A percentile compares a stretch with the other conserved stretches of the same genome.
phyloP scores from a whole-genome alignment of 2,888 invertebrate genomes.

The Epistrophe eligans region DNA sequence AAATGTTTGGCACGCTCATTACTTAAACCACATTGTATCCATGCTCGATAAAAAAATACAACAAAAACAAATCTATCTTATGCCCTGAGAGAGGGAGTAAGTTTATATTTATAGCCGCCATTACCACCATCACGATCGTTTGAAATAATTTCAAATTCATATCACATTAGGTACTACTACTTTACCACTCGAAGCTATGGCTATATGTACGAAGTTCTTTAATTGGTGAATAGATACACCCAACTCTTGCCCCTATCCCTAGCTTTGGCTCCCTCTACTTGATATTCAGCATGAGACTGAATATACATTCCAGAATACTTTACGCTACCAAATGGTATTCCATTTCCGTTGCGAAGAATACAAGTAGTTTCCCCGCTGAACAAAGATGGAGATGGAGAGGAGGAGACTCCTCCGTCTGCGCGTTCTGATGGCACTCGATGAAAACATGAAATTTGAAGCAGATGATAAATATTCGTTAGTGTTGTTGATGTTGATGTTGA shows the following conservation, averaged over 20 bases:
- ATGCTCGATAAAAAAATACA: not conserved
- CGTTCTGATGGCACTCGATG: constrained; percentile 35
- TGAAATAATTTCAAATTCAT: constrained; percentile 69
- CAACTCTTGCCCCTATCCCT: not conserved
- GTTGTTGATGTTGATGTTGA: constrained; percentile 18
- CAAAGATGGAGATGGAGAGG: not conserved
- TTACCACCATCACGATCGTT: constrained; percentile 49
- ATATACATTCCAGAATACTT: constrained; percentile 55
- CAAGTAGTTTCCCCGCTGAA: not conserved
- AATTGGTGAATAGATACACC: constrained; percentile 44
- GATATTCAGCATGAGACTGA: constrained; percentile 59
- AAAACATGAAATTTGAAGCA: constrained; percentile 39
- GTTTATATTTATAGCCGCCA: constrained; percentile 51
- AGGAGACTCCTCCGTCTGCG: not conserved
- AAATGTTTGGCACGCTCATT: constrained; percentile 72
- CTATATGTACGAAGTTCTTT: constrained; percentile 45
- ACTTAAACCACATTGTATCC: constrained; percentile 14
- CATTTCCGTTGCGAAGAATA: constrained; percentile 58
- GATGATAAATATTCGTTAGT: constrained; percentile 58
- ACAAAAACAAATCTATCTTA: constrained; percentile 9
- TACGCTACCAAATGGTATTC: constrained; percentile 53
- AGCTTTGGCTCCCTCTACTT: constrained; percentile 33
- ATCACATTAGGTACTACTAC: constrained; percentile 58
- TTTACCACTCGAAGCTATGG: constrained; percentile 11
- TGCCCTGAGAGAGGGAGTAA: not conserved